Conservation (phyloP, 2,113 vertebrate species). For the Barbus barbus region DNA sequence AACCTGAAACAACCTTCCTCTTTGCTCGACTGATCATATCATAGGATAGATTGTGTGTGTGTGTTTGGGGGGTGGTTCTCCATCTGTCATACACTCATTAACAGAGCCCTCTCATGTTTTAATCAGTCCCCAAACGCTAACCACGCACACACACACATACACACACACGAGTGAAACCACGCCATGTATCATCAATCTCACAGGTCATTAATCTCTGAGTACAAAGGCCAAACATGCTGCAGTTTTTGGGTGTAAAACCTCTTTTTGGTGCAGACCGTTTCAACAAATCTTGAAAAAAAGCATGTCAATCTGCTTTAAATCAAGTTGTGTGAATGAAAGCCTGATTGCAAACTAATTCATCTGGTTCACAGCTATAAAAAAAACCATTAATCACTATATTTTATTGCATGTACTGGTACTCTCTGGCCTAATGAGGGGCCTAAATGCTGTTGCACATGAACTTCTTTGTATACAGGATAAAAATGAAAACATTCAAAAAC, state of each 20-base stretch:
- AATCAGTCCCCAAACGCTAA: conserved; percentile 55
- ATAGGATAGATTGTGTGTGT: neutral
- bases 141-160: neutral
- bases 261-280: neutral
- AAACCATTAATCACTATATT: neutral
- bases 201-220: conserved; percentile 70
- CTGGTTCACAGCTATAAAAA: neutral
- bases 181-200: conserved; percentile 67
- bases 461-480: too few relatives aligned
- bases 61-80: conserved; percentile 62
- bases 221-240: conserved; percentile 31
- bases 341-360: neutral
- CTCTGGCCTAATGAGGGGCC: neutral
- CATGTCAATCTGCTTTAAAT: neutral
- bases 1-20: conserved; percentile 23
- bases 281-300: neutral
- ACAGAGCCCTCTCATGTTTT: conserved; percentile 69
- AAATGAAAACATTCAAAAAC: neutral
- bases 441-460: too few relatives aligned
- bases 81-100: conserved; percentile 76
- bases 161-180: neutral
- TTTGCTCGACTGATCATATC: neutral
- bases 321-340: neutral
- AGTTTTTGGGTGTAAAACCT: conserved; percentile 11
- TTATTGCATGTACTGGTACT: neutral